Base-by-base conservation (phyloP, 2,113 vertebrate species). In the Sula dactylatra region DNA sequence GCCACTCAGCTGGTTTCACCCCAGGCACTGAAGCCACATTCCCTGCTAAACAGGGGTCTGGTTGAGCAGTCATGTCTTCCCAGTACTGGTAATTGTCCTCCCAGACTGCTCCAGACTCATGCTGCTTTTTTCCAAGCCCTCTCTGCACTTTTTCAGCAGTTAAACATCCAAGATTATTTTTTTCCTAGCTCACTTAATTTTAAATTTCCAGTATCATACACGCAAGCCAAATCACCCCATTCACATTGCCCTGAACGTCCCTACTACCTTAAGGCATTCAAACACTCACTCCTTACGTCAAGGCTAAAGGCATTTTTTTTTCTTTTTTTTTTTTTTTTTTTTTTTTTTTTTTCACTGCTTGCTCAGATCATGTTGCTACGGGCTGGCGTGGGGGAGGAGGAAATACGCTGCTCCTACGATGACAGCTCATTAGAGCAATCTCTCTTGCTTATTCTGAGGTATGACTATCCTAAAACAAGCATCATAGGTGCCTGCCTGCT, bases 351-450 rank as follows among this genome's bases (percentile, higher is more conserved):
- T 7, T 21, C 14, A 6, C 42, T 54, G 17, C 69, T 82, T 25
- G 72, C 92, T 86, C 24, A 67, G 82, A 90, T 92, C 86, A 32
- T 19, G 10, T 40, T 64, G 72, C 73, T 32, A 25, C 16, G 2
- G 83, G 82, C 92, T 59, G 91, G 26, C 8, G 2, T 13, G 50
- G 64, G 62, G 90, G 88, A 78, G 86, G 72, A 93, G 88, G 94
- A 40, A 67, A 76, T 1, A 10, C 29, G 2, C 56, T 16, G 86
- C 83, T 92, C 29, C 66, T 47, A 22, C 8, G 1, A 3, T 91
- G 94, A 96, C 96, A 95, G 80, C 96, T 97, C 95, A 91, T 97
- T 94, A 96, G 69, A 92, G 80, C 92, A 61, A 82, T 94, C 6
- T 86, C 90, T 44, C 19, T 32, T 36, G 82, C 70, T 54, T 42